Evolutionary conservation across 37 sponge, comb jelly and placozoan genomes (phyloP).

Genomic region (Amphimedon queenslandica): DNA sequence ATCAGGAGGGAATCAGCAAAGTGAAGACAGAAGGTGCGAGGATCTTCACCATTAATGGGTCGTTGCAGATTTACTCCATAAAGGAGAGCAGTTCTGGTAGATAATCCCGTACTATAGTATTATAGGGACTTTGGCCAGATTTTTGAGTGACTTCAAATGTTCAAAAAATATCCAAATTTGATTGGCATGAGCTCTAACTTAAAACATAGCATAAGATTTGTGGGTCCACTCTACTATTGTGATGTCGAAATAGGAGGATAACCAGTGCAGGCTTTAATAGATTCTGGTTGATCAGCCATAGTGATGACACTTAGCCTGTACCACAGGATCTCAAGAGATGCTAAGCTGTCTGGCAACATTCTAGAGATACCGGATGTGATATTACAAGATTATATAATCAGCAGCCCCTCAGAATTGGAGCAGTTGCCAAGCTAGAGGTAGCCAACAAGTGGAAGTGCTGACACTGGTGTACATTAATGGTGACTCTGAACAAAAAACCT

Average conservation of each 20-base stretch:
- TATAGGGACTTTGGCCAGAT: no score
- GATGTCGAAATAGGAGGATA: neutral
- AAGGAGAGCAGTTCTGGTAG: no score
- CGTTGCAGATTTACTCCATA: no score
- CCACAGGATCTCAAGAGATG: neutral
- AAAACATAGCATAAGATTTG: no score
- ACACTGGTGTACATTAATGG: constrained; percentile 3
- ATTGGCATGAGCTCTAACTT: no score
- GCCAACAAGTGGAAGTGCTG: neutral
- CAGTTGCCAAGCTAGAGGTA: neutral
- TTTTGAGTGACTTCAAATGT: no score
- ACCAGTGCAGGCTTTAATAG: constrained; percentile 10
- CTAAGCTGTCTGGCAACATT: constrained; percentile 1
- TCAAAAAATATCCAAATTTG: no score
- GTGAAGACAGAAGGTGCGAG: no score
- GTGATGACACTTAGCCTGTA: constrained; percentile 17
- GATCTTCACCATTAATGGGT: no score
- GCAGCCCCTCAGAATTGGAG: constrained; percentile 7
- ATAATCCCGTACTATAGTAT: no score
- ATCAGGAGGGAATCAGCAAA: no score
- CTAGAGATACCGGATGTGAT: neutral
- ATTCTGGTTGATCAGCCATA: constrained; percentile 31
- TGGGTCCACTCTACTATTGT: constrained; percentile 24
- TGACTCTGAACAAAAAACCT: no score
- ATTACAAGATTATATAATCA: constrained; percentile 8